Base-by-base conservation (phyloP, 2,797 vertebrate species). In the Eutrigla gurnardus region DNA sequence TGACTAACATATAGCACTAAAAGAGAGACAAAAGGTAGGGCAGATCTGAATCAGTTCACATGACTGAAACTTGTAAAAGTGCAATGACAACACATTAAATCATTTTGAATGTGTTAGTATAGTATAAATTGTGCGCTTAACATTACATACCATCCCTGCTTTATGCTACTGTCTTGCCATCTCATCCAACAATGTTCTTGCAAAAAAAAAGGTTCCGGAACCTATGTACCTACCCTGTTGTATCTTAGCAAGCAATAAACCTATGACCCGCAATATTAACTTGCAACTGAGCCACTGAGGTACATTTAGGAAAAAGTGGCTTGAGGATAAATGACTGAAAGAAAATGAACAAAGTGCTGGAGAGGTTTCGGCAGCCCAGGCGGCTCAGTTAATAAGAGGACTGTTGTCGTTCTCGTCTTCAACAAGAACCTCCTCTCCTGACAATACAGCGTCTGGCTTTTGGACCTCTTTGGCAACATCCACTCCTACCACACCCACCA, bases 401-500 rank as follows among this genome's bases (percentile, higher is more conserved):
- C 0, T 49, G 60, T 70, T 71, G 8, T 91, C 84, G 3, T 81
- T 59, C 12, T 79, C 39, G 2, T 91, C 82, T 43, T 86, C 86
- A 37, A 40, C 47, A 36, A 67, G 25, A 45, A 75, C 75, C n/a
- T 83, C 81, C 7, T 93, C 90, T 9, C 17, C 86, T 25, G 83
- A 39, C 45, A 76, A 4, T 6, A 76, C 61, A 13, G 39, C 40
- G 43, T 92, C 93, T 6, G 65, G 61, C 14, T 78, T 70, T 47
- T 58, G 61, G 4, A 11, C 64, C 52, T 87, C 85, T 11, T 57
- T 42, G 15, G 46, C 7, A 18, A 87, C 83, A 50, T 94, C 89
- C 17, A 84, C 69, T 50, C 91, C 89, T 0, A 88, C 67, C 35
- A 89, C 0, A 39, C 65, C 46, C 75, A 93, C 60, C 10, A 73